Conservation (phyloP, 2,888 invertebrate genomes). For the Melinopterus prodromus region DNA sequence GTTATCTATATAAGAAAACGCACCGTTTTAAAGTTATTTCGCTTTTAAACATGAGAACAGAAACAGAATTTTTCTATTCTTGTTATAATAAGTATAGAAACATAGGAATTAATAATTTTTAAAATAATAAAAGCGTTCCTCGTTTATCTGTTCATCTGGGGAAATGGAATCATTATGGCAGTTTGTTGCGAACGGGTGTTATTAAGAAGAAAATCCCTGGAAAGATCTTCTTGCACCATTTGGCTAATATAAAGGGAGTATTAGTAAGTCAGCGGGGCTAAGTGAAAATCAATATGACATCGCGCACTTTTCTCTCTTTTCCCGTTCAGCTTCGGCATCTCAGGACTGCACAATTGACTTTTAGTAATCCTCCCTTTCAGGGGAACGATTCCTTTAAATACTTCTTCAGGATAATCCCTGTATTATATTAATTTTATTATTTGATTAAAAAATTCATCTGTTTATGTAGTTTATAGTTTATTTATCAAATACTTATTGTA, state of each 20-base stretch:
- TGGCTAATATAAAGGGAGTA: neutral
- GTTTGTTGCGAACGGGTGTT: neutral
- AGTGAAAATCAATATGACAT: slow-evolving; percentile 4
- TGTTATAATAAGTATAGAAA: no score
- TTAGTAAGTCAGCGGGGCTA: neutral
- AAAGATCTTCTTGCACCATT: neutral
- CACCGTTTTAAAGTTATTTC: no score
- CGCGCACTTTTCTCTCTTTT: neutral
- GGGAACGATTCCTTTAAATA: neutral
- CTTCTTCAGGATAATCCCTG: neutral
- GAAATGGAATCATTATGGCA: neutral
- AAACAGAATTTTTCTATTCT: no score
- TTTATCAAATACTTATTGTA: no score
- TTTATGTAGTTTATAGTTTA: no score
- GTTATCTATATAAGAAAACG: no score
- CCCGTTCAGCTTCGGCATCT: neutral
- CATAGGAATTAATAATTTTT: no score
- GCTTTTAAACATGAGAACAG: no score
- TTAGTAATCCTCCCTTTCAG: neutral
- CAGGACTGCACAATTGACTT: slow-evolving; percentile 4
- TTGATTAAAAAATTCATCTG: no score
- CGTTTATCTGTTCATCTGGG: neutral
- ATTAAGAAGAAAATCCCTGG: neutral
- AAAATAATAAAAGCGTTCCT: no score
- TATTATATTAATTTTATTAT: no score